These are phyloP conservation scores for Drosophila punjabiensis DNA, from an alignment of 1,140 invertebrate species.

Conservation along the genomic window DNA sequence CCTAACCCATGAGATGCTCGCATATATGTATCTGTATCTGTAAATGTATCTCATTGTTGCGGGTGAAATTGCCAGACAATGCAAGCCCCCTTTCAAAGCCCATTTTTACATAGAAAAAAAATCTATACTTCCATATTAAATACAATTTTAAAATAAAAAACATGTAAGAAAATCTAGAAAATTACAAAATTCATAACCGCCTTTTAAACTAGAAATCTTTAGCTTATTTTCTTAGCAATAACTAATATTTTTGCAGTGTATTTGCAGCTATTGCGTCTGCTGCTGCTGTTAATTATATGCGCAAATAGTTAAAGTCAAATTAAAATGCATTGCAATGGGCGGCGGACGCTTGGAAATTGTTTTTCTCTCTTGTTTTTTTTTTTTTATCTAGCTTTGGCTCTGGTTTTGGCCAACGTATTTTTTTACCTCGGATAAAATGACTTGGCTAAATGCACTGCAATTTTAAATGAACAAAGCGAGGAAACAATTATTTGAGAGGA, in stretches of 20 bases:
- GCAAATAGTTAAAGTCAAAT: conserved; percentile 76
- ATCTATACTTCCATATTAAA: conserved; percentile 3
- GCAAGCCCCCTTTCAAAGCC: conserved; percentile 32
- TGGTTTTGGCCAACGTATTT: conserved; percentile 18
- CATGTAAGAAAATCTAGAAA: background rate
- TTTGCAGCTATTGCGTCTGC: conserved; percentile 9
- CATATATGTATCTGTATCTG: conserved; percentile 18
- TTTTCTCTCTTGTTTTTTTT: conserved; percentile 3
- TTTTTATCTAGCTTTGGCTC: conserved; percentile 14
- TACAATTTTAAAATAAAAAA: background rate
- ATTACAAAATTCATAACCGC: fast-evolving
- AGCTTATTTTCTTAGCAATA: fast-evolving
- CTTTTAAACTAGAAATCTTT: conserved; percentile 5
- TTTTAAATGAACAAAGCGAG: conserved; percentile 15
- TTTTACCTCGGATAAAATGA: conserved; percentile 12
- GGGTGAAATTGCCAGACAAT: conserved; percentile 72
- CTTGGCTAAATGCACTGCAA: conserved; percentile 14
- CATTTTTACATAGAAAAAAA: conserved; percentile 3
- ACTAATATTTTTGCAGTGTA: background rate
- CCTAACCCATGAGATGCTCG: conserved; percentile 38
- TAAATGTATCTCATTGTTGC: conserved; percentile 59
- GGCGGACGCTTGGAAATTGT: conserved; percentile 27
- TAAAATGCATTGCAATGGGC: conserved; percentile 68
- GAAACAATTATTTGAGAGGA: background rate
- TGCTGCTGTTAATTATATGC: conserved; percentile 67